Conservation (phyloP, 2,797 vertebrate genomes). For the Ceyx erithaca region DNA sequence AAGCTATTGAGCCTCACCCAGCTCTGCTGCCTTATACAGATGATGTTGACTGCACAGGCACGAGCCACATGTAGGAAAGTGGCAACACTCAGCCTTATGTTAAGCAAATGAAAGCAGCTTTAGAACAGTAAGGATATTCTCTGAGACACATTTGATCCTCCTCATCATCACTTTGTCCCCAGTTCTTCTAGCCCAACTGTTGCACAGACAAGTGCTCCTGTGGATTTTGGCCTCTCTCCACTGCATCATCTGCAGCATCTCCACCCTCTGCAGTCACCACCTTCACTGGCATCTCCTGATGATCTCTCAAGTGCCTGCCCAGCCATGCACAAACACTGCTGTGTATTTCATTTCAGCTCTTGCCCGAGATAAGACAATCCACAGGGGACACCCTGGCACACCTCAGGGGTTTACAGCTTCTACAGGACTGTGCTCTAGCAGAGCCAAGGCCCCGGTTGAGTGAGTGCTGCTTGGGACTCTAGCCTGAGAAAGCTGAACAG, state of each 20-base stretch:
- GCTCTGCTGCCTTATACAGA: slow-evolving; percentile 38
- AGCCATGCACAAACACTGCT: neutral
- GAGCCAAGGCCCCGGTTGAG: neutral
- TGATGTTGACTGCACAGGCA: slow-evolving; percentile 19
- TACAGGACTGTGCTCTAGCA: neutral
- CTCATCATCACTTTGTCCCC: neutral
- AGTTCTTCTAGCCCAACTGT: neutral
- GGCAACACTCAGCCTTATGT: slow-evolving; percentile 14
- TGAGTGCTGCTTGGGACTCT: neutral
- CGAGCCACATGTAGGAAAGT: slow-evolving; percentile 15
- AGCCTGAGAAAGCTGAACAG: neutral
- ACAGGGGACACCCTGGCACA: neutral
- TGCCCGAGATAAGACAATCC: neutral
- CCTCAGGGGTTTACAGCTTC: neutral
- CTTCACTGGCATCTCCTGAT: neutral
- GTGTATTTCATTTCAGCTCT: slow-evolving; percentile 22
- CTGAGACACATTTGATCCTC: neutral
- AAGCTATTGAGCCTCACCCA: slow-evolving; percentile 39
- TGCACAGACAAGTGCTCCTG: neutral
- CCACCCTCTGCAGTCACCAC: neutral
- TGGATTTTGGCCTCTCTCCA: neutral
- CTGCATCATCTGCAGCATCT: neutral
- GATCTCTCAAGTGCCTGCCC: neutral
- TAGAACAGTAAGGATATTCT: slow-evolving; percentile 9
- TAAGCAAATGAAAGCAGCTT: neutral